Base-by-base conservation (phyloP, 2,113 vertebrate species). In the Lathamus discolor region DNA sequence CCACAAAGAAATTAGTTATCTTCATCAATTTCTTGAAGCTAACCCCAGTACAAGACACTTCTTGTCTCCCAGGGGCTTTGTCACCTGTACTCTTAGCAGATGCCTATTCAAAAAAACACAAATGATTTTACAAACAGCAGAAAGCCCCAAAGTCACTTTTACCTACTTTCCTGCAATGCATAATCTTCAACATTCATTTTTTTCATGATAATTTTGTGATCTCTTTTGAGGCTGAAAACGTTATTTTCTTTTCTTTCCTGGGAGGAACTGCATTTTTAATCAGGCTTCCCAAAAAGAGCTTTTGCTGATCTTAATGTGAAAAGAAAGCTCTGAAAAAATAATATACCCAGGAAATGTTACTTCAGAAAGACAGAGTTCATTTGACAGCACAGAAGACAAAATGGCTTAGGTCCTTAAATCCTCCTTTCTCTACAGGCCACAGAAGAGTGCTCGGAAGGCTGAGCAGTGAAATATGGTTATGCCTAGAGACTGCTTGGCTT, bases 221-320 rank as follows among this genome's bases (percentile, higher is more conserved):
- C 92, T 92, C 86, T 77, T 96, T 93, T 93, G 87, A 91, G 92
- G 69, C 70, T 14, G 9, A 64, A 88, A 93, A 83, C 59, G 73
- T 84, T 88, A 81, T 92, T 96, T 97, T 83, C 54, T 94, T 79
- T 86, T 93, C 77, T 94, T 83, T 93, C 86, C 76, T 89, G 69
- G 13, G 79, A 97, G 74, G 63, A 95, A 92, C 82, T 89, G 86
- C 64, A 93, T 96, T 96, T 97, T 93, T 97, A 95, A 86, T 96
- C 95, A 96, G 79, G 64, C 82, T 90, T 91, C 69, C 64, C 37
- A 97, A 51, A 87, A 96, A 96, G 61, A 93, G 70, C 69, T 93
- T 95, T 88, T 88, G 73, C 84, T 77, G 97, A 94, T 95, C 39
- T 61, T 96, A 86, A 69, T 88, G 59, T 88, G 75, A 97, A 95